phyloP scores from a whole-genome alignment of 2,113 vertebrate species.

The Amblyornis subalaris region DNA sequence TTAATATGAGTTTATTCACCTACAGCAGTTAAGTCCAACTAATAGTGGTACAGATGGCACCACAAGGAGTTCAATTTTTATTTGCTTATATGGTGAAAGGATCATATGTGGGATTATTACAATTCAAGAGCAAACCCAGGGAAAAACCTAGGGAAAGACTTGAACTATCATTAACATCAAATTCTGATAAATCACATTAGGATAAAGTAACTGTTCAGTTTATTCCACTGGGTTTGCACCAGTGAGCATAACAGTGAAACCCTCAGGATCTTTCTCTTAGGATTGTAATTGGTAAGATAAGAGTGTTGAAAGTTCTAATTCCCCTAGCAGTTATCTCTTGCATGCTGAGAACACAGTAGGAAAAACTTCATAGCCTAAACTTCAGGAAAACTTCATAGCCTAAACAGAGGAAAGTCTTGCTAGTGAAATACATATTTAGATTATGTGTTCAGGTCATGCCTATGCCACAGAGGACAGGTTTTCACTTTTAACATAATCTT shows the following conservation, averaged over 20 bases:
- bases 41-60: neutral
- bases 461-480: neutral
- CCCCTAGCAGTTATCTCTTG: neutral
- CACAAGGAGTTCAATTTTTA: neutral
- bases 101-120: neutral
- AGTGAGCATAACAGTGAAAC: neutral
- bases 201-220: neutral
- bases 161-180: neutral
- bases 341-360: neutral
- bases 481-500: neutral
- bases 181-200: neutral
- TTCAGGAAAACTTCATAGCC: neutral
- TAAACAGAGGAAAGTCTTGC: neutral
- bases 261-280: neutral
- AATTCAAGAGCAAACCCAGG: neutral
- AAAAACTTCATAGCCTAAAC: neutral
- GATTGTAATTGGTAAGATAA: neutral
- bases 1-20: neutral
- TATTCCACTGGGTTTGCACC: neutral
- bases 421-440: neutral
- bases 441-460: neutral
- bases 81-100: neutral
- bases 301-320: neutral
- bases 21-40: neutral
- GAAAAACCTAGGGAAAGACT: neutral